Evolutionary conservation across 2,888 invertebrate genomes (phyloP), one percentile per base, ranked within the genome.

Genomic region (Chymomyza amoena): DNA sequence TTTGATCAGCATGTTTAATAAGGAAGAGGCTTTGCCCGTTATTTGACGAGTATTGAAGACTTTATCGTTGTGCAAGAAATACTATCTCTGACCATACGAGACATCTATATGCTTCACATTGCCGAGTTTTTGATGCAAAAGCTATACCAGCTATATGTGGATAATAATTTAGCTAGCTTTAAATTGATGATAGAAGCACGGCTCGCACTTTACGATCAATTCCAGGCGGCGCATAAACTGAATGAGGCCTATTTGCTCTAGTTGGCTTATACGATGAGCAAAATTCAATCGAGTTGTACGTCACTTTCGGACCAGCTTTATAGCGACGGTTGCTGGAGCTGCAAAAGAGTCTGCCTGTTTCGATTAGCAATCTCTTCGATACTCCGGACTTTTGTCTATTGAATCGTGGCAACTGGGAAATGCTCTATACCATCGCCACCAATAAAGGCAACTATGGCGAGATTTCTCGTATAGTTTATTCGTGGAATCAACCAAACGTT

Each of bases 161-260:
- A 20, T n/a, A 59, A 45, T 9, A 25, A 67, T 13, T 20, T n/a
- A 4, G 36, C 15, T 4, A 52, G 45, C 36, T 68, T 60, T 28
- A 59, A 62, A 16, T 54, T 61, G 10, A 71, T 71, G 71, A 64
- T 71, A 4, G 51, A 62, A 3, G 28, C 67, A 36, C 71, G 68
- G 28, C 28, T 72, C 20, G 68, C 61, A 57, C 54, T 72, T 15
- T 72, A 45, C 45, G 13, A 50, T 20, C 63, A 66, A 56, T 72
- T 60, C 50, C 25, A 39, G 9, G 20, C 65, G 4, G 18, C 18
- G 1, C 36, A 51, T 16, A 60, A 60, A 10, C 63, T 63, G 5
- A 72, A 72, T 32, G 68, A 66, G 13, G 56, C 51, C 6, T 72
- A 66, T 54, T 7, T 60, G 2, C 63, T 71, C 15, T 51, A 65